Evolutionary conservation across 2,113 vertebrate genomes (phyloP), one percentile per base, ranked within the genome.

Genomic region (Emydocephalus ijimae): DNA sequence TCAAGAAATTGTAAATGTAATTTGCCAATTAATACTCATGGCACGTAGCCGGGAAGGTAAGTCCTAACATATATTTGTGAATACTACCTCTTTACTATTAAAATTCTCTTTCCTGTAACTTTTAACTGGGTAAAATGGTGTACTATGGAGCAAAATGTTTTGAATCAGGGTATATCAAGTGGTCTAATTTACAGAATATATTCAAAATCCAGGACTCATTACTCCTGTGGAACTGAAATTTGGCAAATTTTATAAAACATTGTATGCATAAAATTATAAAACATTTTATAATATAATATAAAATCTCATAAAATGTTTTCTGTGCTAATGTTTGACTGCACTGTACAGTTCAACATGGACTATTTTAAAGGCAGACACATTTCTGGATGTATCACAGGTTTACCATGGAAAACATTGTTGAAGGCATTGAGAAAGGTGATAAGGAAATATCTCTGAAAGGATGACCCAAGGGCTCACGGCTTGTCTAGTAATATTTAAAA

Each of bases 1-100:
- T 90, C 99, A 99, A 97, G 99, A 99, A 98, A 99, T 99, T 98
- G 98, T 99, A 97, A 99, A 99, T 89, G 99, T 99, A 81, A 99
- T 99, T 96, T 99, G 99, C 95, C 99, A 99, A 24, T 98, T 99
- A 34, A 99, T 99, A 92, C 98, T 99, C 97, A 99, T 99, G 99
- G 99, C 99, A 91, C 98, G 98, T 96, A 99, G 98, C 96, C 98
- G 99, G 96, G 99, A 99, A 98, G 99, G 99, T 99, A 98, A 96
- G 97, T 91, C 94, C 89, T 88, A 94, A 94, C 50, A 29, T 64
- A 89, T 85, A 61, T 48, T 88, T 61, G 11, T 48, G 52, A 48
- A 34, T 29, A 39, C 74, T 43, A 21, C 24, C 29, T 15, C 29
- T 69, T 10, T n/a, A 18, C 64, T 34, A 34, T n/a, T 34, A 34